A percentile compares a stretch with the other conserved stretches of the same genome.
Conservation (phyloP, 2,797 vertebrate species). For the Notoglanidium macrostoma region DNA sequence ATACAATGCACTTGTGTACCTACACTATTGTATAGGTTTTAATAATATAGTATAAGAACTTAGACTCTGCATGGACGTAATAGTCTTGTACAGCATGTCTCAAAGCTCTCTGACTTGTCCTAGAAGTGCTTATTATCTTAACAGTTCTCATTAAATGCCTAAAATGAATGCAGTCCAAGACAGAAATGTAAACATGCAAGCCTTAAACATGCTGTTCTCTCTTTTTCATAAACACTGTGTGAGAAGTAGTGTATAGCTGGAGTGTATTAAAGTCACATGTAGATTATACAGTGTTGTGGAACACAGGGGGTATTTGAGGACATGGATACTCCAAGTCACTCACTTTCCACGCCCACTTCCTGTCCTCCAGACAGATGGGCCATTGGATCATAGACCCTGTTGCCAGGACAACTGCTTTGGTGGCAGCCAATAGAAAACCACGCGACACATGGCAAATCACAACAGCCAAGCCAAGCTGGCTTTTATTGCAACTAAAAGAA, state of each 20-base stretch:
- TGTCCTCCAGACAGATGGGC: slow-evolving; percentile 69
- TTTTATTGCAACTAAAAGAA: slow-evolving; percentile 71
- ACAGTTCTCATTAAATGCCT: background rate
- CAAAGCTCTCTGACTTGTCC: background rate
- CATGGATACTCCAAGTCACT: slow-evolving; percentile 50
- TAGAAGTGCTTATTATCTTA: slow-evolving; percentile 5
- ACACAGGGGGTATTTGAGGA: slow-evolving; percentile 45
- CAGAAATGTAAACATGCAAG: background rate
- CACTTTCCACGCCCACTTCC: slow-evolving; percentile 64
- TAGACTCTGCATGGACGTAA: background rate
- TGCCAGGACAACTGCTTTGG: slow-evolving; percentile 49
- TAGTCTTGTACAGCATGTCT: background rate
- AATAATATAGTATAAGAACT: background rate
- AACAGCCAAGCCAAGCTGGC: slow-evolving; percentile 50
- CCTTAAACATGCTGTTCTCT: background rate
- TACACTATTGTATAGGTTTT: background rate
- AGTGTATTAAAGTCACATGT: slow-evolving; percentile 23
- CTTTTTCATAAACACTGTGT: background rate
- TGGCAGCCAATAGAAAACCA: slow-evolving; percentile 49
- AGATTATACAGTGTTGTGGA: background rate
- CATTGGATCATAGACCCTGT: slow-evolving; percentile 56
- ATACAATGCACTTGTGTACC: background rate
- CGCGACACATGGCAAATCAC: slow-evolving; percentile 46
- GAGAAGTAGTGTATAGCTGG: background rate
- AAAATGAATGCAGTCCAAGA: background rate